Base-by-base conservation (phyloP, 1,140 invertebrate species). In the Brachionus sp. region DNA sequence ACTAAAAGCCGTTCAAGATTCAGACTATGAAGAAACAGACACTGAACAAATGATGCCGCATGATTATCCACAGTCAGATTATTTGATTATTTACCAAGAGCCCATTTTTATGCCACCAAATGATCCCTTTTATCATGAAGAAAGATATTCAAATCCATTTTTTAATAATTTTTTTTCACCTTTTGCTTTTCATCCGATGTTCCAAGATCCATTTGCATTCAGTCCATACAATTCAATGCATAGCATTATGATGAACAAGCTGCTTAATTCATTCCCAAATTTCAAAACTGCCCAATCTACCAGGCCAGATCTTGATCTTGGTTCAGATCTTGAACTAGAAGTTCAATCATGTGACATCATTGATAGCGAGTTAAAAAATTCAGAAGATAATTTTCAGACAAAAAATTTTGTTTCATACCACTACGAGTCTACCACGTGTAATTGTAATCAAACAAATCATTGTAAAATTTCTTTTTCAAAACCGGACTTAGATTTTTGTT, bases 401-500 rank as follows among this genome's bases (percentile, higher is more conserved):
- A 12, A 29, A 46, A 44, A 44, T 75, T 12, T 33, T 35, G 1
- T 75, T 46, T 46, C 19, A 3, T 75, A 46, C 44, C 70, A 75
- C 23, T 75, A 25, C 44, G 70, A 75, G 44, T 75, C 70, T 9
- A 25, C 70, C 4, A 75, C 39, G 10, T 75, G 70, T 75, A 46
- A 19, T 29, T 75, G 70, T 39, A 75, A 75, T 46, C 16, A 75
- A 46, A 75, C 70, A 4, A 35, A 46, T 75, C 44, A 46, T 46
- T 75, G 70, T 25, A 44, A 46, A 46, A 12, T 75, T 2, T 46
- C 70, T 3, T 75, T 25, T 75, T 33, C 70, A 25, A 75, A 75
- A 75, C 70, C 70, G 3, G 70, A 75, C 16, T 46, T 75, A 39
- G 42, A 75, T 46, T 75, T 25, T 75, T 75, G 70, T 39, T 44